These are phyloP conservation scores for Oegoconia quadripuncta DNA, from an alignment of 2,888 invertebrate species.

Conservation along the genomic window DNA sequence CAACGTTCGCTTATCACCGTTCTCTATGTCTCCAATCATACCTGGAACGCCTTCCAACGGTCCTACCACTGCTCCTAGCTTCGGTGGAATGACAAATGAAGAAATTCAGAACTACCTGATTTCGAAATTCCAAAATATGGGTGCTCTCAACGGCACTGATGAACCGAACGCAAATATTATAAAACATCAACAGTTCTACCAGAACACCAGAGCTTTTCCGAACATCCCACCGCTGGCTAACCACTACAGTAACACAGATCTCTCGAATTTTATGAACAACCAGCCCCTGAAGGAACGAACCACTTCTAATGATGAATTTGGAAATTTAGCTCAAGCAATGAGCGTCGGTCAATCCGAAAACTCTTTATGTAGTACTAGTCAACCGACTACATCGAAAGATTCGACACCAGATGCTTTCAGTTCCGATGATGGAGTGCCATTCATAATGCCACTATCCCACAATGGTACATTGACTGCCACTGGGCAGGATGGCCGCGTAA, in stretches of 20 bases:
- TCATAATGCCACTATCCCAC: constrained; percentile 84
- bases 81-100: constrained; percentile 59
- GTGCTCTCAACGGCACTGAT: constrained; percentile 35
- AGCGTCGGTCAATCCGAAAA: constrained; percentile 57
- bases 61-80: constrained; percentile 38
- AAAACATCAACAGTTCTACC: constrained; percentile 58
- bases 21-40: constrained; percentile 32
- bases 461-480: constrained; percentile 81
- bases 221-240: constrained; percentile 59
- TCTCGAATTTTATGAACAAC: constrained; percentile 46
- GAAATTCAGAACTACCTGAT: constrained; percentile 65
- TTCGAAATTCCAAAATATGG: constrained; percentile 60
- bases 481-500: constrained; percentile 79
- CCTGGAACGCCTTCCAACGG: constrained; percentile 35
- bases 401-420: constrained; percentile 56
- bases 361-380: constrained; percentile 55
- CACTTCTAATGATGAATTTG: constrained; percentile 39
- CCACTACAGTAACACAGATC: constrained; percentile 54
- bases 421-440: constrained; percentile 72
- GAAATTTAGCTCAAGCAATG: constrained; percentile 50
- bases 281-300: constrained; percentile 40
- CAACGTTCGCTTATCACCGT: constrained; percentile 44
- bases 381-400: constrained; percentile 71
- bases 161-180: constrained; percentile 32
- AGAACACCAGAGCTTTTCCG: constrained; percentile 65